These are phyloP conservation scores for Stramonita haemastoma DNA, from an alignment of 2,888 invertebrate genomes.

Conservation along the genomic window DNA sequence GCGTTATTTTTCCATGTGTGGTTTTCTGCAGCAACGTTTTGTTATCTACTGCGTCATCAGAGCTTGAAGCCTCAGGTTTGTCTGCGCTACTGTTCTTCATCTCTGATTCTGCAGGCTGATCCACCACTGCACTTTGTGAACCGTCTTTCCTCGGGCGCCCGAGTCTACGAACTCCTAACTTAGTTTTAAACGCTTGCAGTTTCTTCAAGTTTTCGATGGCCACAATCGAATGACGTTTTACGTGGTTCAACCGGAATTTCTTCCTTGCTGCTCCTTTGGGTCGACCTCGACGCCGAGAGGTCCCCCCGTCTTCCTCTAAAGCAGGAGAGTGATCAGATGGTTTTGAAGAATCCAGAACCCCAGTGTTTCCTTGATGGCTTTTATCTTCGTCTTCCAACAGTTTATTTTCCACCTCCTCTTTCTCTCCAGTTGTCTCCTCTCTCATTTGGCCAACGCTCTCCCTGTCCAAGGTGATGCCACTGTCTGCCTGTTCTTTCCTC, in stretches of 20 bases:
- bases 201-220: neutral
- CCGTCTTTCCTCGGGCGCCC: neutral
- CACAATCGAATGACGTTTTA: neutral
- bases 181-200: neutral
- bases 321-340: neutral
- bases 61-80: too few relatives aligned
- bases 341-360: too few relatives aligned
- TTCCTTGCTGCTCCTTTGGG: constrained; percentile 2
- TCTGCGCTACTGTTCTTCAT: neutral
- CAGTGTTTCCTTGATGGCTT: too few relatives aligned
- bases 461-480: neutral
- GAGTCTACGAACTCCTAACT: neutral
- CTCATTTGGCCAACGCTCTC: neutral
- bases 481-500: neutral
- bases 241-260: neutral
- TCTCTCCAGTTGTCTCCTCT: neutral
- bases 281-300: neutral
- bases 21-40: neutral
- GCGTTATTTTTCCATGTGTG: too few relatives aligned
- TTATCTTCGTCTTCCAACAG: neutral
- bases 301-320: neutral
- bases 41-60: neutral
- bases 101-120: neutral
- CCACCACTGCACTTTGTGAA: neutral
- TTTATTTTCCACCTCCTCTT: neutral